Evolutionary conservation across 2,797 vertebrate genomes (phyloP).

Genomic region (Chanos chanos): DNA sequence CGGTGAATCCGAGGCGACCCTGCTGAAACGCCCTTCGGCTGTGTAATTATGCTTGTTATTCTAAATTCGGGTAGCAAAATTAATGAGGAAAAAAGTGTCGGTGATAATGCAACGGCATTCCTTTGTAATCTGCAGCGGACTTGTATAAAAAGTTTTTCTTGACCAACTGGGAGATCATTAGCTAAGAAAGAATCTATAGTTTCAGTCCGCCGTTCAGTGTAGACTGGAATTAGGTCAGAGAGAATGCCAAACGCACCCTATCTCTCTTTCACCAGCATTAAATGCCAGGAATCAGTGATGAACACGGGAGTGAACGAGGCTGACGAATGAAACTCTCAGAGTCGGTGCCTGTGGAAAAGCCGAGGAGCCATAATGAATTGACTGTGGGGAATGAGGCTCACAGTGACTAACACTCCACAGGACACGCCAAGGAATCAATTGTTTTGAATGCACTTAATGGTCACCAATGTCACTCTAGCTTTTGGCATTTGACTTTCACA

Average conservation of each 20-base stretch:
- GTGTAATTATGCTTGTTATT: conserved; percentile 37
- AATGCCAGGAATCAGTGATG: too few relatives aligned
- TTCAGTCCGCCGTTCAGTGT: conserved; percentile 9
- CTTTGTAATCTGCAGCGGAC: conserved; percentile 25
- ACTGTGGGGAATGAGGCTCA: too few relatives aligned
- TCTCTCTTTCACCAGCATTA: too few relatives aligned
- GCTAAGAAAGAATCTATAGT: conserved; percentile 30
- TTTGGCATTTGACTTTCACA: too few relatives aligned
- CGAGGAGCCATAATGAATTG: too few relatives aligned
- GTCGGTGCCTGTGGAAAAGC: too few relatives aligned
- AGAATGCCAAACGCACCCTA: neutral
- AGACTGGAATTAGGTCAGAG: conserved; percentile 7
- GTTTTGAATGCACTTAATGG: too few relatives aligned
- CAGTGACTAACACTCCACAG: too few relatives aligned
- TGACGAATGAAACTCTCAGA: too few relatives aligned
- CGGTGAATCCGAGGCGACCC: neutral
- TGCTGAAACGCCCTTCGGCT: conserved; percentile 22
- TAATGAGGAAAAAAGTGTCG: conserved; percentile 33
- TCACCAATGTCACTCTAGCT: too few relatives aligned
- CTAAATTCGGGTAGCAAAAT: conserved; percentile 54
- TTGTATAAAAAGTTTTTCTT: conserved; percentile 26
- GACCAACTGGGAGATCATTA: conserved; percentile 50
- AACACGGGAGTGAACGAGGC: too few relatives aligned
- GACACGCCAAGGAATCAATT: too few relatives aligned
- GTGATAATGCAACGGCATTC: conserved; percentile 10